Evolutionary conservation across 2,113 vertebrate genomes (phyloP).

Genomic region (Pachycephala philippinensis): DNA sequence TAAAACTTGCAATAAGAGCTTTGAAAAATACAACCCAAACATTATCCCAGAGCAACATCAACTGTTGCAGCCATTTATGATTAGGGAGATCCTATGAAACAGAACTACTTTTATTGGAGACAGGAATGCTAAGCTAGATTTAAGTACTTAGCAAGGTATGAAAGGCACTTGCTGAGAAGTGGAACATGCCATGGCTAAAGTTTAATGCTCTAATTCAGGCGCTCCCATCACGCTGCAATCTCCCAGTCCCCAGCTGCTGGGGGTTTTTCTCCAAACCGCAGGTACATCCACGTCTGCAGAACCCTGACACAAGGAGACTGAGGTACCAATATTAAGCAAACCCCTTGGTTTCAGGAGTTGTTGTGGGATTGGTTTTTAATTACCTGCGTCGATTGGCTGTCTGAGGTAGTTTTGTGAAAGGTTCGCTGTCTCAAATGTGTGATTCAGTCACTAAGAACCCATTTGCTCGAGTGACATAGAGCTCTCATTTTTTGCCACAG

Average conservation of each 20-base stretch:
- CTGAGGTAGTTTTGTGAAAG: slow-evolving; percentile 17
- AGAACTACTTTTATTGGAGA: not conserved
- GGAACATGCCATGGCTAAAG: not conserved
- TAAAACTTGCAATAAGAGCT: not conserved
- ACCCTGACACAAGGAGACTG: not conserved
- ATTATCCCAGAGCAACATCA: not conserved
- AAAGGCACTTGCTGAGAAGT: slow-evolving; percentile 12
- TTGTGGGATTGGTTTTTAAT: not conserved
- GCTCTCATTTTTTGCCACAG: not conserved
- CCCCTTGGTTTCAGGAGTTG: slow-evolving; percentile 66
- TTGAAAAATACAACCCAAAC: not conserved
- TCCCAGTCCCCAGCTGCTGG: not conserved
- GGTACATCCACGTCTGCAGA: not conserved
- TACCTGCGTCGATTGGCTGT: slow-evolving; percentile 59
- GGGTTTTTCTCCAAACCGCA: not conserved
- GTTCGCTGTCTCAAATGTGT: not conserved
- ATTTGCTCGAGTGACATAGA: not conserved
- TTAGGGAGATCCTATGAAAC: not conserved
- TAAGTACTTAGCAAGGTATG: slow-evolving; percentile 30
- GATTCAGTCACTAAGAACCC: not conserved
- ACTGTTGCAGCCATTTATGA: not conserved
- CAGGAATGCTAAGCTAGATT: slow-evolving; percentile 32
- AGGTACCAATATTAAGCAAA: not conserved
- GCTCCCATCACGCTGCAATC: not conserved
- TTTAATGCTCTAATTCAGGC: not conserved